Base-by-base conservation (phyloP, 2,888 invertebrate genomes). In the Lysandra bellargus region DNA sequence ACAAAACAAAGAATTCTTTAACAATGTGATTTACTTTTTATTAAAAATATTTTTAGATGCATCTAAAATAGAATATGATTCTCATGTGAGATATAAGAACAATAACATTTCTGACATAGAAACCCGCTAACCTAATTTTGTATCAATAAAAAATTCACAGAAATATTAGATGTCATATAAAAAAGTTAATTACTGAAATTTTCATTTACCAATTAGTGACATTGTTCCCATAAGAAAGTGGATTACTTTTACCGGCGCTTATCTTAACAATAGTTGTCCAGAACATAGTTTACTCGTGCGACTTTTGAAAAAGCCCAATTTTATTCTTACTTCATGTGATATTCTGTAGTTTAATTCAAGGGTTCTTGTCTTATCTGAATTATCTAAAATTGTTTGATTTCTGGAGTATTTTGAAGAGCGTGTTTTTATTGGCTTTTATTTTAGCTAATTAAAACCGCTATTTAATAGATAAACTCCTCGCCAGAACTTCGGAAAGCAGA, bases 211-310 rank as follows among this genome's bases (percentile, higher is more conserved):
- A 69, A 37, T 69, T 69, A 69, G 64, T 14, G 33, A 33, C 69
- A 69, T 69, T 69, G 14, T 69, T 69, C 33, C 69, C 69, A 14
- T 69, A 37, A 17, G 69, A 69, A 69, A 69, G 69, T 69, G 37
- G 69, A 69, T 69, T 17, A 37, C 69, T 33, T 69, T 64, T 64
- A 64, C 64, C 30, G 33, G 4, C 30, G 33, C 23, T 23, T 37
- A 69, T 69, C 69, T 33, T 33, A 14, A 37, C 23, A 61, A 61
- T 61, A 2, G 23, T 23, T 49, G 49, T 49, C 49, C 61, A 7
- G 61, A 61, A 23, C 49, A 61, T 64, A 23, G 23, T 23, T 23
- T 23, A 23, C 40, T 23, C 14, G 78, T 78, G 61, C 44, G 60
- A 64, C 49, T 78, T 78, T 78, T 61, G 44, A 64, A 61, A 78